phyloP scores from a whole-genome alignment of 2,113 vertebrate genomes.

The Atractosteus spatula region DNA sequence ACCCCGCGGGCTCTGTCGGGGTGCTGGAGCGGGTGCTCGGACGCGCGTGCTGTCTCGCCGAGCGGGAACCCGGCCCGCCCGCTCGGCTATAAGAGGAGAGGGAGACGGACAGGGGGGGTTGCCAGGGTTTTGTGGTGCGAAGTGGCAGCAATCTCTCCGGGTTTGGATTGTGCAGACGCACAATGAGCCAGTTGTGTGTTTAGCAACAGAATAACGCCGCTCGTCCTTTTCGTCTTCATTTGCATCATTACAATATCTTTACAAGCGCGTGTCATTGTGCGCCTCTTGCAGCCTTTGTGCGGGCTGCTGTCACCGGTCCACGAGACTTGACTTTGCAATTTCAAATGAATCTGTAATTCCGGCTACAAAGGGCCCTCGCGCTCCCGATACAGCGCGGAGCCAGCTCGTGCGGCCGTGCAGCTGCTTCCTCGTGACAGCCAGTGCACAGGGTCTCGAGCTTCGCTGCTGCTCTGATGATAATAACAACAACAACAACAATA shows the following conservation, averaged over 20 bases:
- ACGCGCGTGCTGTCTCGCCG: neutral
- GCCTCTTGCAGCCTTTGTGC: constrained; percentile 67
- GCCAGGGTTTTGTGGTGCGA: constrained; percentile 32
- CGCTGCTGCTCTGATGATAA: neutral
- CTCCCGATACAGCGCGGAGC: too few relatives aligned
- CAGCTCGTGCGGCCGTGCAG: too few relatives aligned
- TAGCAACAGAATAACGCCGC: constrained; percentile 69
- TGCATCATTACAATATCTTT: constrained; percentile 72
- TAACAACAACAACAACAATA: neutral
- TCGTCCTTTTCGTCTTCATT: constrained; percentile 69
- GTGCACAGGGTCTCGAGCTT: too few relatives aligned
- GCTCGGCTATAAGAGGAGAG: neutral
- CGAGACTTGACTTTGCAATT: constrained; percentile 69
- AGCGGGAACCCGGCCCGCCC: neutral
- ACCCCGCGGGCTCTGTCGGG: neutral
- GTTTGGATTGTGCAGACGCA: constrained; percentile 53
- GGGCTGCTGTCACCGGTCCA: constrained; percentile 59
- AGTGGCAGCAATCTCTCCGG: constrained; percentile 48
- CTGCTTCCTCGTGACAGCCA: too few relatives aligned
- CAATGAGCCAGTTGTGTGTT: constrained; percentile 62
- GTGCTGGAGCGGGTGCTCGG: neutral
- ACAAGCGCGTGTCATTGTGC: constrained; percentile 71
- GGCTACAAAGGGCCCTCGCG: constrained; percentile 23
- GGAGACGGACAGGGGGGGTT: constrained; percentile 31
- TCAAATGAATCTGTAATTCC: constrained; percentile 58